A percentile compares a stretch with the other conserved stretches of the same genome.
Evolutionary conservation across 2,113 vertebrate species (phyloP).

Genomic region (Antechinus stuartii): DNA sequence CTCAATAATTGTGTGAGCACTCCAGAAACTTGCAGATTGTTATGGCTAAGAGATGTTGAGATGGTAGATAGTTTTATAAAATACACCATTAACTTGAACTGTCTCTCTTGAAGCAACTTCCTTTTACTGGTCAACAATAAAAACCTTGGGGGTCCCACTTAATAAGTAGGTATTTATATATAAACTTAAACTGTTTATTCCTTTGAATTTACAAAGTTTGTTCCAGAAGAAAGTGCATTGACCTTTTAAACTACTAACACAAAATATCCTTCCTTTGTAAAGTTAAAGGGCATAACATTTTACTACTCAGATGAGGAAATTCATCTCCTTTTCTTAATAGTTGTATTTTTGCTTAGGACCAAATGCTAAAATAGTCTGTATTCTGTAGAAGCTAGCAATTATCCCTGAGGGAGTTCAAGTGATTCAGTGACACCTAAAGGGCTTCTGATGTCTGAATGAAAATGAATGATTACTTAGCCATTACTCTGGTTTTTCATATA

Average conservation of each 20-base stretch:
- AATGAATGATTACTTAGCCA: not conserved
- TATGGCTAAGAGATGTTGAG: not conserved
- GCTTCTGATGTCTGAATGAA: not conserved
- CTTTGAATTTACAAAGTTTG: not conserved
- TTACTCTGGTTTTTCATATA: not conserved
- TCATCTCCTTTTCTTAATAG: not conserved
- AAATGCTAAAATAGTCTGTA: not conserved
- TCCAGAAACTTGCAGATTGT: not conserved
- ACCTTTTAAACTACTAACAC: not conserved
- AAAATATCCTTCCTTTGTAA: not conserved
- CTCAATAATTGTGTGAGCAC: not conserved
- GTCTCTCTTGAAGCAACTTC: not conserved
- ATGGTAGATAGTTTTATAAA: not conserved
- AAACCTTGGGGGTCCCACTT: not conserved
- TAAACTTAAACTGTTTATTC: not conserved
- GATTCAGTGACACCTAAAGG: not conserved
- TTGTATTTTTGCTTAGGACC: not conserved
- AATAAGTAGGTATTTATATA: not conserved
- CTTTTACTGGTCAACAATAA: not conserved
- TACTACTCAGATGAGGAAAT: not conserved
- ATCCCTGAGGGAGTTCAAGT: not conserved
- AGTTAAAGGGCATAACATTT: not conserved
- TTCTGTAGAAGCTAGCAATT: not conserved
- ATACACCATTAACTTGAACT: not conserved
- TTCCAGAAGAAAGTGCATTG: not conserved